Conservation (phyloP, 64 coral and sea anemone species). For the Porites australiensis region DNA sequence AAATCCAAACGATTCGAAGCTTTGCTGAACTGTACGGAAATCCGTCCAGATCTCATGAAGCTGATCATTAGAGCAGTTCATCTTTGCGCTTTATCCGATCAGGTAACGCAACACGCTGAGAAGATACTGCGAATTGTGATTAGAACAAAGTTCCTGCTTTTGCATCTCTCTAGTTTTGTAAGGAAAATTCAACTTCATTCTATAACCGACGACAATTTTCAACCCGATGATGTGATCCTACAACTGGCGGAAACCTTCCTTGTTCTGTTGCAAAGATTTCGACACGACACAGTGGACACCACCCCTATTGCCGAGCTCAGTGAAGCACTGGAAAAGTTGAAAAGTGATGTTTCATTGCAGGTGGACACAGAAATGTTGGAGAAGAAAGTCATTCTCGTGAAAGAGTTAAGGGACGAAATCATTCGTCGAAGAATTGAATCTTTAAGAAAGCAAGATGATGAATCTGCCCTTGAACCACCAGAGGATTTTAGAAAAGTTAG, state of each 20-base stretch:
- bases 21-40: slow-evolving; percentile 5
- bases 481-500: background rate
- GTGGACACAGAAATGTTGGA: background rate
- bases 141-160: background rate
- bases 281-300: background rate
- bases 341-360: background rate
- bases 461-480: slow-evolving; percentile 16
- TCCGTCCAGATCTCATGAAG: slow-evolving; percentile 29
- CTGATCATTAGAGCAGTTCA: slow-evolving; percentile 25
- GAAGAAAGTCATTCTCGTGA: background rate
- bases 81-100: slow-evolving; percentile 4
- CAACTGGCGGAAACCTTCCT: slow-evolving; percentile 19
- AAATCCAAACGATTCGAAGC: slow-evolving; percentile 21
- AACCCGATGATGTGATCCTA: background rate
- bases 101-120: background rate
- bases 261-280: slow-evolving; percentile 24
- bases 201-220: background rate
- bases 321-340: slow-evolving; percentile 11
- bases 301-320: background rate
- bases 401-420: slow-evolving; percentile 20
- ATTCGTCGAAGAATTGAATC: slow-evolving; percentile 11
- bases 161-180: background rate
- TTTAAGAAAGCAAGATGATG: background rate
- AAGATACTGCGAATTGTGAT: background rate
- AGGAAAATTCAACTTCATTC: background rate